These are phyloP conservation scores for Epinotia brunnichana DNA, from an alignment of 2,888 invertebrate genomes.

Conservation along the genomic window DNA sequence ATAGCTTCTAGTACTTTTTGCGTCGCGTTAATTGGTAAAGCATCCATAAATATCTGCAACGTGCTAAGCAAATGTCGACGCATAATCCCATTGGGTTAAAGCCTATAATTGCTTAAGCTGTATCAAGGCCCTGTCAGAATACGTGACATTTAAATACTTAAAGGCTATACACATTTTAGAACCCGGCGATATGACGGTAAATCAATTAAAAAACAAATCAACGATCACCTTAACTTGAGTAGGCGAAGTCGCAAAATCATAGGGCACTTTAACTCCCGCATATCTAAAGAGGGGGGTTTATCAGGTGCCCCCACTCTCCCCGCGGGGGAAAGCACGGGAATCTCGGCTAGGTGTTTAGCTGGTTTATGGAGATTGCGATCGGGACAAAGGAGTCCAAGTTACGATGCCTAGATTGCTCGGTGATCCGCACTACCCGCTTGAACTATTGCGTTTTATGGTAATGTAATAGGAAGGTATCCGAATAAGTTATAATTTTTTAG, in stretches of 20 bases:
- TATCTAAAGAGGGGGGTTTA: constrained; percentile 56
- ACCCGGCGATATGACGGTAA: background rate
- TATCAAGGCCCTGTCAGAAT: background rate
- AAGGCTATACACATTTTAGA: constrained; percentile 50
- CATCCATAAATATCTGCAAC: background rate
- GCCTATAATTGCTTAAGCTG: background rate
- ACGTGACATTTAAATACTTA: background rate
- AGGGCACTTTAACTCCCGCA: constrained; percentile 72
- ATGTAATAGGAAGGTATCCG: constrained; percentile 28
- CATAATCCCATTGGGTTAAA: background rate
- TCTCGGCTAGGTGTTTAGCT: constrained; percentile 80
- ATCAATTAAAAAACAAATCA: constrained; percentile 53
- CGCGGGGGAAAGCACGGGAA: constrained; percentile 60
- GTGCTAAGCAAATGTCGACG: background rate
- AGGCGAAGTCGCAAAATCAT: constrained; percentile 68
- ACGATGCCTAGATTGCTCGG: constrained; percentile 73
- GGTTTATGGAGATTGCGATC: constrained; percentile 83
- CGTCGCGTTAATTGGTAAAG: constrained; percentile 19
- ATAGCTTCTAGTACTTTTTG: constrained; percentile 7
- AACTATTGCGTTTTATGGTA: constrained; percentile 43
- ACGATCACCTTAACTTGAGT: constrained; percentile 55
- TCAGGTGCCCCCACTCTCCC: constrained; percentile 41
- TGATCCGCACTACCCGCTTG: constrained; percentile 64
- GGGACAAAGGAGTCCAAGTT: constrained; percentile 79
- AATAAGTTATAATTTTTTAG: constrained; percentile 37